These are phyloP conservation scores for Philereme vetulata DNA, from an alignment of 2,888 invertebrate species.

Conservation along the genomic window DNA sequence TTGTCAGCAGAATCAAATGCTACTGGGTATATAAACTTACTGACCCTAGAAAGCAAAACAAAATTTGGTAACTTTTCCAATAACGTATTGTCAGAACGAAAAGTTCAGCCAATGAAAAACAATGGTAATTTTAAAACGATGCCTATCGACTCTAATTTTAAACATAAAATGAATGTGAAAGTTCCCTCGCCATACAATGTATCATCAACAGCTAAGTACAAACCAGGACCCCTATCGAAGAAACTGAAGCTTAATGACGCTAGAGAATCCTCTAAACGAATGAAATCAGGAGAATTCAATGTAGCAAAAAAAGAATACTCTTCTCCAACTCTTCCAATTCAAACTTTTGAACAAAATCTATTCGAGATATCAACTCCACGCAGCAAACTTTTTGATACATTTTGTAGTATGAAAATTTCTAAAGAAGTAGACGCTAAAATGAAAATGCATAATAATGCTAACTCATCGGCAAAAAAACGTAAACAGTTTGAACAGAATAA, in stretches of 20 bases:
- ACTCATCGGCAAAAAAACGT: slow-evolving; percentile 1
- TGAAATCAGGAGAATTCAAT: slow-evolving; percentile 2
- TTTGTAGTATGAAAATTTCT: neutral
- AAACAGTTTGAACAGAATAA: neutral
- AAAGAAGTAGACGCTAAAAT: neutral
- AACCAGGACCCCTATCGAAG: slow-evolving; percentile 30
- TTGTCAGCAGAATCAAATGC: neutral
- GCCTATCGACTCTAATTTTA: too few relatives aligned
- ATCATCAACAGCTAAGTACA: slow-evolving; percentile 1
- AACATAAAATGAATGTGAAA: too few relatives aligned
- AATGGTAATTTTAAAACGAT: too few relatives aligned
- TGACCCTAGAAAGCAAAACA: too few relatives aligned
- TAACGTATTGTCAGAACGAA: too few relatives aligned
- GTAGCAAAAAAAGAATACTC: slow-evolving; percentile 49
- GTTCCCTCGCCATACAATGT: neutral
- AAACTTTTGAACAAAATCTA: slow-evolving; percentile 49
- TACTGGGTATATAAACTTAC: too few relatives aligned
- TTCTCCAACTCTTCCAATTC: slow-evolving; percentile 64
- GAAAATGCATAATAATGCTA: neutral
- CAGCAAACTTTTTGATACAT: slow-evolving; percentile 1
- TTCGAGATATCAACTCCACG: slow-evolving; percentile 8
- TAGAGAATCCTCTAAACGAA: neutral
- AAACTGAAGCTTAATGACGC: slow-evolving; percentile 10
- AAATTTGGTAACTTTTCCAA: too few relatives aligned
- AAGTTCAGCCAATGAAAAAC: too few relatives aligned